These are phyloP conservation scores for Thunnus albacares DNA, from an alignment of 2,797 vertebrate genomes.

Conservation along the genomic window DNA sequence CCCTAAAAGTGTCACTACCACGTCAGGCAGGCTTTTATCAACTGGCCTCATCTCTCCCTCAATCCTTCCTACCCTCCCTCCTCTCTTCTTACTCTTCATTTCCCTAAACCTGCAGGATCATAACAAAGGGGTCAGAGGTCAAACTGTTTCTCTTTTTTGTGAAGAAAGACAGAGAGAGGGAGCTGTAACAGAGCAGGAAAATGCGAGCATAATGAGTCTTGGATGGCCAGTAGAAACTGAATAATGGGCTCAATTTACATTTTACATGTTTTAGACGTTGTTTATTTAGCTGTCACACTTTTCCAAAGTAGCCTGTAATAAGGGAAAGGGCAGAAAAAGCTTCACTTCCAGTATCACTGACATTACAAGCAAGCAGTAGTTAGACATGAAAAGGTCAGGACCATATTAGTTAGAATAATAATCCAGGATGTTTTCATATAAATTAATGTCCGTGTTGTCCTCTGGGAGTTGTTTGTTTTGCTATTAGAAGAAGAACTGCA, in stretches of 20 bases:
- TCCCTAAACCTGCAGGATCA: conserved; percentile 36
- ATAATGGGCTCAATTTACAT: conserved; percentile 30
- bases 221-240: neutral
- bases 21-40: conserved; percentile 60
- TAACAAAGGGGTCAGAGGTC: conserved; percentile 59
- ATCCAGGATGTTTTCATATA: conserved; percentile 37
- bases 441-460: conserved; percentile 4
- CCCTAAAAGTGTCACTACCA: conserved; percentile 52
- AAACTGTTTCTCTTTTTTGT: conserved; percentile 38
- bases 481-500: neutral
- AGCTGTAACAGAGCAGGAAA: neutral
- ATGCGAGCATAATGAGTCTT: neutral
- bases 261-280: conserved; percentile 6
- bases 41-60: conserved; percentile 51
- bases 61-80: neutral
- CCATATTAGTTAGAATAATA: conserved; percentile 31
- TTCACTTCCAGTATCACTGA: conserved; percentile 2
- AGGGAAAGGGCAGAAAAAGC: neutral
- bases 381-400: conserved; percentile 20
- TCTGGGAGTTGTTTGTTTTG: neutral
- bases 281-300: conserved; percentile 22
- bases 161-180: neutral
- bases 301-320: conserved; percentile 2
- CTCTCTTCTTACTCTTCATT: conserved; percentile 9
- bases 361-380: conserved; percentile 11